phyloP scores from a whole-genome alignment of 2,113 vertebrate genomes.

The Pavo muticus region DNA sequence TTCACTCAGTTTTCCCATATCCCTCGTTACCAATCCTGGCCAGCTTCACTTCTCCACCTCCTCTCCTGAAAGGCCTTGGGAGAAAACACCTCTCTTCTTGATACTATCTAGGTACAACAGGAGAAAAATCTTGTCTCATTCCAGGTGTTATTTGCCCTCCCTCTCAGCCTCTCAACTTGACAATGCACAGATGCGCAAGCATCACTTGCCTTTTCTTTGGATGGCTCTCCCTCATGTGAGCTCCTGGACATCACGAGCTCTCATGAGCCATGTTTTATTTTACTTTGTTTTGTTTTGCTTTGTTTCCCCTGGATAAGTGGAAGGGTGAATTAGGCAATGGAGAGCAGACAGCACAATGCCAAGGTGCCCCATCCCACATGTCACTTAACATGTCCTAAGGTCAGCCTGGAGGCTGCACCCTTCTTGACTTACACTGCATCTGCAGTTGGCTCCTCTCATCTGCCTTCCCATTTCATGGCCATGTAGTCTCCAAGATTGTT shows the following conservation, averaged over 20 bases:
- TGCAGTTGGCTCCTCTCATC: neutral
- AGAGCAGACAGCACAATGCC: neutral
- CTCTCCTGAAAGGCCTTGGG: neutral
- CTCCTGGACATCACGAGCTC: neutral
- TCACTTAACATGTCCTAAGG: neutral
- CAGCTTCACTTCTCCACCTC: neutral
- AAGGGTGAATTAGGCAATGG: neutral
- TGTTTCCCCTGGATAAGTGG: neutral
- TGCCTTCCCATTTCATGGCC: neutral
- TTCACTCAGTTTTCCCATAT: neutral
- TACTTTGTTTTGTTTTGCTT: neutral
- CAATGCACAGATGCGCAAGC: neutral
- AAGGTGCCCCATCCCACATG: neutral
- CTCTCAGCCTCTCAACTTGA: neutral
- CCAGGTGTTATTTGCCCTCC: neutral
- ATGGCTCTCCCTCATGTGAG: neutral
- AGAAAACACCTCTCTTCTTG: neutral
- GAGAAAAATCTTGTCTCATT: neutral
- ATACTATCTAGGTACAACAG: neutral
- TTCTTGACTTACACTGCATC: neutral
- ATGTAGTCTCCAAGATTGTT: neutral
- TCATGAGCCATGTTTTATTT: neutral
- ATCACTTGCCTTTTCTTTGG: neutral
- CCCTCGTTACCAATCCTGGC: neutral
- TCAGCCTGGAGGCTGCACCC: neutral